Conservation (phyloP, 92 coral and sea anemone genomes). For the Pocillopora grandis region DNA sequence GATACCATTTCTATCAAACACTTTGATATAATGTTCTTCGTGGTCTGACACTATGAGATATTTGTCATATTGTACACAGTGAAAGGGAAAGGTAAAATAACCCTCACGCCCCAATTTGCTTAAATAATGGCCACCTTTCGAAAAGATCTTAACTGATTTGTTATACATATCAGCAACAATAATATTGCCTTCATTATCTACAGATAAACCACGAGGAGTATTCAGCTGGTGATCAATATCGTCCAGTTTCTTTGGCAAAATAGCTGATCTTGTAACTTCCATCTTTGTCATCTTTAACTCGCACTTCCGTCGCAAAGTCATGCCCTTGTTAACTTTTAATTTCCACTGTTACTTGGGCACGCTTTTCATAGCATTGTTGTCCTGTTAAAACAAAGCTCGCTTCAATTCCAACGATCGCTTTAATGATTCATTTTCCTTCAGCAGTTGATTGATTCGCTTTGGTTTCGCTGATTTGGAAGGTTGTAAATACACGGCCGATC, state of each 20-base stretch:
- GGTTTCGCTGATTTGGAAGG: not conserved
- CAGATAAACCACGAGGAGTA: too few species aligned
- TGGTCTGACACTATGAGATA: constrained; percentile 9
- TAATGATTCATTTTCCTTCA: not conserved
- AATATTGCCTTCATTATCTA: too few species aligned
- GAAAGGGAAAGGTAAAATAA: not conserved
- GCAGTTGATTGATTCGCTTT: not conserved
- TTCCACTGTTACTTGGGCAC: not conserved
- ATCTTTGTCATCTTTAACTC: not conserved
- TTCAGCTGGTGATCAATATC: not conserved
- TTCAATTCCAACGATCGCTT: too few species aligned
- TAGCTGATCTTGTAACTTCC: too few species aligned
- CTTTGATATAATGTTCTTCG: constrained; percentile 5
- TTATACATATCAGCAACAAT: not conserved
- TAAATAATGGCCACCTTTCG: not conserved
- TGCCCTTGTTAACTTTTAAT: not conserved
- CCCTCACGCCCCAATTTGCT: not conserved
- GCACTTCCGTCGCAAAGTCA: not conserved
- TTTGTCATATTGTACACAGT: constrained; percentile 19
- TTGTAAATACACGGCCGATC: not conserved
- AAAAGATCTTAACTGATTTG: not conserved
- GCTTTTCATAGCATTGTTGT: too few species aligned
- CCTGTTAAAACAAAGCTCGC: not conserved
- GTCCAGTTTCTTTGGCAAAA: not conserved
- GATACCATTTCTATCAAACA: constrained; percentile 14